Conservation (phyloP, 2,888 invertebrate genomes). For the Rhimphoctona megacephalus region DNA sequence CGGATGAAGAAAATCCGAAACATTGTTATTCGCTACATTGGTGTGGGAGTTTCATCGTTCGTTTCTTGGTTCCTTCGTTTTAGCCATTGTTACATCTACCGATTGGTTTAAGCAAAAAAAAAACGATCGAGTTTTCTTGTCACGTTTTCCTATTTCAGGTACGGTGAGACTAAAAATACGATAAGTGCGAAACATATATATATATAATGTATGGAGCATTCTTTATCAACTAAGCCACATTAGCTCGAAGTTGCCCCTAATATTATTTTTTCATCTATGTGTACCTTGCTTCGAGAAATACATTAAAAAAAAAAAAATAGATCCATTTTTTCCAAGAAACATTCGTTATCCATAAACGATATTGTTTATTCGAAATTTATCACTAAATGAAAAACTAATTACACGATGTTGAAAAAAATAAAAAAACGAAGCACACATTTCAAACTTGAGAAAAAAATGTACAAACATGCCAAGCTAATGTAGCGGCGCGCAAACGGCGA, state of each 20-base stretch:
- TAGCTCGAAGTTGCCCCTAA: neutral
- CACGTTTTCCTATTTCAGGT: conserved; percentile 61
- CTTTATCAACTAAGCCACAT: conserved; percentile 14
- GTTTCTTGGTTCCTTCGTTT: conserved; percentile 27
- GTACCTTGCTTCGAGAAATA: neutral
- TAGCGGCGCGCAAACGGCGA: too few species aligned
- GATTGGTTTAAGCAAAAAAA: neutral
- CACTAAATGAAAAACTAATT: neutral
- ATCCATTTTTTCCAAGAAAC: neutral
- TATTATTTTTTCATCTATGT: neutral
- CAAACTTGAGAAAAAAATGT: too few species aligned
- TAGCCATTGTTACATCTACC: conserved; percentile 13
- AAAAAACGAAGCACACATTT: neutral
- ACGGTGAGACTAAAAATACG: conserved; percentile 57
- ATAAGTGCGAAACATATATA: conserved; percentile 8
- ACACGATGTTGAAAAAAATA: neutral
- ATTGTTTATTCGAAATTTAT: neutral
- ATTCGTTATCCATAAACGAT: neutral
- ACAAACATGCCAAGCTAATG: too few species aligned
- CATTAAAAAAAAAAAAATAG: neutral
- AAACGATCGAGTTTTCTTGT: conserved; percentile 61
- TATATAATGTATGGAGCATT: conserved; percentile 8
- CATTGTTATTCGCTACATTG: conserved; percentile 28
- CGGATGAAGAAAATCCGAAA: conserved; percentile 12
- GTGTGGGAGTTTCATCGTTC: conserved; percentile 20